Evolutionary conservation across 1,140 invertebrate genomes (phyloP).

Genomic region (Plodia interpunctella): DNA sequence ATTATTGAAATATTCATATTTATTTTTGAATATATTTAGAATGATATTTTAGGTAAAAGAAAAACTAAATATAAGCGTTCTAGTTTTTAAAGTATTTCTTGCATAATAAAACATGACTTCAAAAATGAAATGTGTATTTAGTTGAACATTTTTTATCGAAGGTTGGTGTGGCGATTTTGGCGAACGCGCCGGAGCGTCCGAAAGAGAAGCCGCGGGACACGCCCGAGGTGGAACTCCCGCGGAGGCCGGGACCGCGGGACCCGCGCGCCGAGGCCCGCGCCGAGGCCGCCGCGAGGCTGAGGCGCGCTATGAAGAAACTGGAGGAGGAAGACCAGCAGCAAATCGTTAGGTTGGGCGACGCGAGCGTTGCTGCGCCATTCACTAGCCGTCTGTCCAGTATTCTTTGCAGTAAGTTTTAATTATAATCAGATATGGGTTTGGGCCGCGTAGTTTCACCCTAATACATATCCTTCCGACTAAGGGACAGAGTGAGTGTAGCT

Average conservation of each 20-base stretch:
- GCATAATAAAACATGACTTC: too few species aligned
- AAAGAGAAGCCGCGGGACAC: constrained; percentile 48
- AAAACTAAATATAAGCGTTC: too few species aligned
- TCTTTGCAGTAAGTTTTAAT: constrained; percentile 88
- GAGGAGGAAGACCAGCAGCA: constrained; percentile 94
- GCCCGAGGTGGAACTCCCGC: constrained; percentile 36
- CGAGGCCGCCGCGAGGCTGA: constrained; percentile 73
- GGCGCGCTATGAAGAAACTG: constrained; percentile 91
- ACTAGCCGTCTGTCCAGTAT: constrained; percentile 98
- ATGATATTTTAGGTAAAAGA: too few species aligned
- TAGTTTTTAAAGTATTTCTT: too few species aligned
- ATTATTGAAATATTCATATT: too few species aligned
- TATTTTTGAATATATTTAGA: too few species aligned
- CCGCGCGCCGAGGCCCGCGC: constrained; percentile 40
- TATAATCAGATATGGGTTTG: too few species aligned
- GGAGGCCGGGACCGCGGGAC: constrained; percentile 39
- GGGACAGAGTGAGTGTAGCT: too few species aligned
- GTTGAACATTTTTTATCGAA: too few species aligned
- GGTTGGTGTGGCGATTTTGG: constrained; percentile 91
- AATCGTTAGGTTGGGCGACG: constrained; percentile 97
- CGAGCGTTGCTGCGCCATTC: constrained; percentile 99
- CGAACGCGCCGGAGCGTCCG: constrained; percentile 86
- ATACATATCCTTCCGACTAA: too few species aligned
- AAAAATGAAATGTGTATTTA: too few species aligned
- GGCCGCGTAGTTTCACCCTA: too few species aligned